Evolutionary conservation across 2,113 vertebrate species (phyloP).

Genomic region (Corapipo altera): DNA sequence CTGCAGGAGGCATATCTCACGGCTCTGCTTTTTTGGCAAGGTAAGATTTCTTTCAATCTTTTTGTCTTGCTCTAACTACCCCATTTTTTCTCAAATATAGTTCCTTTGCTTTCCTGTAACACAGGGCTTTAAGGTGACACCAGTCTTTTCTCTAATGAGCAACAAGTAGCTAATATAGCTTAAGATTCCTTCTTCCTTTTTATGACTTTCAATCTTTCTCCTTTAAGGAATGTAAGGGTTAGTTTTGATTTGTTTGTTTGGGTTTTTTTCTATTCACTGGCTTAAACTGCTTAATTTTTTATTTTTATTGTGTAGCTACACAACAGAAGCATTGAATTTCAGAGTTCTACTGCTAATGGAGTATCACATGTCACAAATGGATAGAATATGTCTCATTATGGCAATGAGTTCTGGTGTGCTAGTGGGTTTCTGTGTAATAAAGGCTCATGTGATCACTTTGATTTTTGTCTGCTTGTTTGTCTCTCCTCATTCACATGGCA

Average conservation of each 20-base stretch:
- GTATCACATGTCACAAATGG: background rate
- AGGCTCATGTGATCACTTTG: background rate
- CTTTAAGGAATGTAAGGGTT: background rate
- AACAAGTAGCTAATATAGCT: background rate
- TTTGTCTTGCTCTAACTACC: background rate
- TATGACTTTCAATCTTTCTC: background rate
- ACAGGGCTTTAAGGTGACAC: background rate
- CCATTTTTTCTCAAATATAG: background rate
- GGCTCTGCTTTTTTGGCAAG: background rate
- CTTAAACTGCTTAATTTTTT: background rate
- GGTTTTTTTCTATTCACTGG: background rate
- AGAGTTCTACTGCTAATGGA: background rate
- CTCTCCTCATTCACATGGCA: background rate
- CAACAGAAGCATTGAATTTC: background rate
- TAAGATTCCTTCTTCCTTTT: background rate
- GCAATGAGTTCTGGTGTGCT: background rate
- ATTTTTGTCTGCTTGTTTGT: background rate
- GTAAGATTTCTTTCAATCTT: background rate
- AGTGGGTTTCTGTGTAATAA: background rate
- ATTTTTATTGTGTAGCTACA: background rate
- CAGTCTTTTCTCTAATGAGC: background rate
- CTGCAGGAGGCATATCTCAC: background rate
- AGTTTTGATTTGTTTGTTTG: accelerated
- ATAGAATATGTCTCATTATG: background rate
- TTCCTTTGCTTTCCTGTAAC: background rate